phyloP scores from a whole-genome alignment of 2,888 invertebrate genomes.

The Hyposoter dolosus region DNA sequence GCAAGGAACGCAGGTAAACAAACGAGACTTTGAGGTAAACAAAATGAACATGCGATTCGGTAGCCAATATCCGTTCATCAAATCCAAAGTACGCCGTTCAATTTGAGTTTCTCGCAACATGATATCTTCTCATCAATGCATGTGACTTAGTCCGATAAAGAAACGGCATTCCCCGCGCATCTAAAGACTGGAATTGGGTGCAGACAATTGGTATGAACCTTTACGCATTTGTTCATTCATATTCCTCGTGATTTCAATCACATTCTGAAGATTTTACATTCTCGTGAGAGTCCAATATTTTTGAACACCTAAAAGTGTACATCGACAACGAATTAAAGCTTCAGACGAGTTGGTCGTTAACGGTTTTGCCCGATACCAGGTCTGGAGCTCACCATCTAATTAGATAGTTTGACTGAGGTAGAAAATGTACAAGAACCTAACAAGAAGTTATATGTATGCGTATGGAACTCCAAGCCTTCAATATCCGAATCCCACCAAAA shows the following conservation, averaged over 20 bases:
- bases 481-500: constrained; percentile 55
- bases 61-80: constrained; percentile 41
- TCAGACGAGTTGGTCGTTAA: no score
- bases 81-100: constrained; percentile 19
- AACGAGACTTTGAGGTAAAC: constrained; percentile 21
- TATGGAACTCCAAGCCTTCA: constrained; percentile 16
- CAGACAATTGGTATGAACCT: background rate
- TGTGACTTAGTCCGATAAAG: background rate
- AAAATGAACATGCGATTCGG: constrained; percentile 18
- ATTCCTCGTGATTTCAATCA: background rate
- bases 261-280: background rate
- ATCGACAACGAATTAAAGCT: background rate
- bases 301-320: background rate
- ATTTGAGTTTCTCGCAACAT: constrained; percentile 2
- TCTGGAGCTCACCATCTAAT: background rate
- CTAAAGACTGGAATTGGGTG: background rate
- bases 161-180: background rate
- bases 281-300: background rate
- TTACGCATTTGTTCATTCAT: background rate
- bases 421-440: background rate
- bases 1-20: constrained; percentile 24
- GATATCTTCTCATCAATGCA: background rate
- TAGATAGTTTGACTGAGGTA: constrained; percentile 21
- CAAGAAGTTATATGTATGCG: background rate
- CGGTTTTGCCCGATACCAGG: background rate